Conservation (phyloP, 2,888 invertebrate species). For the Trisateles emortualis region DNA sequence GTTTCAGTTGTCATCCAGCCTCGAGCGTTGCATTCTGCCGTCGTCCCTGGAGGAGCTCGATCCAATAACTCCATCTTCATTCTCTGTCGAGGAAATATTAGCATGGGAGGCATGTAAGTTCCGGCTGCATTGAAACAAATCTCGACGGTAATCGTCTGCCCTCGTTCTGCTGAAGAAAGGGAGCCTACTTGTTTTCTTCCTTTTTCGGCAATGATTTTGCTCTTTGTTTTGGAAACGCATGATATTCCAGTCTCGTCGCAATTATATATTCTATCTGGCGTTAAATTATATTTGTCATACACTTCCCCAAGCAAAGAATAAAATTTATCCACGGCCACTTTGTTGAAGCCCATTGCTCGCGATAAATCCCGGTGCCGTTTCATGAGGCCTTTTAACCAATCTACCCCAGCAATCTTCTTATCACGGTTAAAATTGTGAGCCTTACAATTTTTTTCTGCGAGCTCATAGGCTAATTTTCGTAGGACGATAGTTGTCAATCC, state of each 20-base stretch:
- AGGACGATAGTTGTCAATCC: conserved; percentile 13
- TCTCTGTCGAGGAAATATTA: conserved; percentile 44
- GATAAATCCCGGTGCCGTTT: background rate
- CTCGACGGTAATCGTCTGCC: conserved; percentile 43
- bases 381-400: background rate
- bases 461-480: conserved; percentile 34
- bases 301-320: conserved; percentile 41
- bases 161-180: conserved; percentile 52
- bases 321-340: too few relatives aligned
- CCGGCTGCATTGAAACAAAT: conserved; percentile 50
- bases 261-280: conserved; percentile 39
- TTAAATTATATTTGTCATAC: conserved; percentile 46
- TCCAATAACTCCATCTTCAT: conserved; percentile 51
- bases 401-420: conserved; percentile 25
- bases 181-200: conserved; percentile 48
- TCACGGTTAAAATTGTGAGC: conserved; percentile 46
- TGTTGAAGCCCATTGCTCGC: background rate
- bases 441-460: conserved; percentile 49
- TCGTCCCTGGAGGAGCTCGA: conserved; percentile 45
- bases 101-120: conserved; percentile 41
- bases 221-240: too few relatives aligned
- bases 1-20: conserved; percentile 55
- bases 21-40: conserved; percentile 43
- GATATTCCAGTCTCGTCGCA: conserved; percentile 51
- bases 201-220: conserved; percentile 43